These are phyloP conservation scores for Dryococelus australis DNA, from an alignment of 2,888 invertebrate genomes.

Conservation along the genomic window DNA sequence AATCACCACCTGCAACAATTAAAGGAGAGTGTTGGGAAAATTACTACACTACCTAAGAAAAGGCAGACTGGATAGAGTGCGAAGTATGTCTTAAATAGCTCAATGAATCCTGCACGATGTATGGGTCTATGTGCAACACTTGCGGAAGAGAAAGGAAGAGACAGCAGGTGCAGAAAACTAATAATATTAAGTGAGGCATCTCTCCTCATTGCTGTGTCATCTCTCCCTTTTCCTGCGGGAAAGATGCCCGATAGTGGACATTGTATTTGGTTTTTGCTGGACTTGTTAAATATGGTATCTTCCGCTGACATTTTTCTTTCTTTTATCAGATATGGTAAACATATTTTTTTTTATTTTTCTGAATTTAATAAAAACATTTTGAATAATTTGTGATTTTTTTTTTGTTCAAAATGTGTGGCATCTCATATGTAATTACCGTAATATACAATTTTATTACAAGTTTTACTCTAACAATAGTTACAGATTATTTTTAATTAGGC, in stretches of 20 bases:
- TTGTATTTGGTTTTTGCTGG: neutral
- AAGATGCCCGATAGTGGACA: neutral
- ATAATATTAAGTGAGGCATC: neutral
- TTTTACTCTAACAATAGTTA: too few relatives aligned
- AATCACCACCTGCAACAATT: neutral
- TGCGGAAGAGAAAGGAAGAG: neutral
- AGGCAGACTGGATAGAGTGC: slow-evolving; percentile 12
- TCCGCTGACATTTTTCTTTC: neutral
- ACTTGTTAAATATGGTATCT: neutral
- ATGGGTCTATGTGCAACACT: neutral
- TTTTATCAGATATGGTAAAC: neutral
- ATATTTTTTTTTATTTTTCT: neutral
- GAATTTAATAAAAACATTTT: neutral
- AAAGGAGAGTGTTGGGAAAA: neutral
- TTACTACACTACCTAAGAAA: slow-evolving; percentile 19
- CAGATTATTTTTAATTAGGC: too few relatives aligned
- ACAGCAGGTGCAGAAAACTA: neutral
- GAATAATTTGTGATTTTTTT: neutral
- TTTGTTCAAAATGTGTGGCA: neutral
- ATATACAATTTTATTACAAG: too few relatives aligned
- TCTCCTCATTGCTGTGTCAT: neutral
- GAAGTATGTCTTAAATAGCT: neutral
- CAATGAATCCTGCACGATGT: neutral
- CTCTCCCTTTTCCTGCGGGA: neutral
- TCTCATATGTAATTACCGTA: too few relatives aligned